Evolutionary conservation across 2,888 invertebrate species (phyloP).

Genomic region (Urechis unicinctus): DNA sequence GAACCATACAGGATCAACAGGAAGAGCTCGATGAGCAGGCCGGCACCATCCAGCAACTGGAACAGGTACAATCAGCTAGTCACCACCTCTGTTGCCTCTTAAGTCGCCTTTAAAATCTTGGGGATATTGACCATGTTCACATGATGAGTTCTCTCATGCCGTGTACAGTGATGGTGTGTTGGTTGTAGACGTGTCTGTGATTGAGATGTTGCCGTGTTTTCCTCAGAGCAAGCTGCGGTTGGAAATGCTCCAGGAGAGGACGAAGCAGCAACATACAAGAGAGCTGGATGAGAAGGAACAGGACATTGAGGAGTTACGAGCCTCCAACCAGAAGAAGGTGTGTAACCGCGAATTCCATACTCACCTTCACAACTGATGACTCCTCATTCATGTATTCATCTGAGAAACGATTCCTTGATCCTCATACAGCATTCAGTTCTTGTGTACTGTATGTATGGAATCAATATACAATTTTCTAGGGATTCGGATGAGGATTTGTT

Average conservation of each 20-base stretch:
- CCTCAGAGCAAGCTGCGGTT: slow-evolving; percentile 72
- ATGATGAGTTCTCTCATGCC: not conserved
- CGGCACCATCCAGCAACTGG: slow-evolving; percentile 80
- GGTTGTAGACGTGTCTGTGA: not conserved
- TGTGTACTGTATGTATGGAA: too few relatives aligned
- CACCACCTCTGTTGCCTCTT: not conserved
- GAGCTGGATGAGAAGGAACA: slow-evolving; percentile 87
- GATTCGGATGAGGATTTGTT: not conserved
- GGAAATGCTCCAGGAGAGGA: slow-evolving; percentile 88
- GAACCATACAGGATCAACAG: slow-evolving; percentile 69
- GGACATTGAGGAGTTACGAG: slow-evolving; percentile 85
- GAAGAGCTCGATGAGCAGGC: slow-evolving; percentile 94
- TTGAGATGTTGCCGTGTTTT: not conserved
- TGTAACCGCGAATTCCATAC: not conserved
- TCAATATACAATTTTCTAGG: too few relatives aligned
- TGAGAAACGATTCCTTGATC: not conserved
- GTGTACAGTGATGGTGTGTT: not conserved
- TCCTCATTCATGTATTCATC: not conserved
- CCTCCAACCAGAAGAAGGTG: slow-evolving; percentile 52
- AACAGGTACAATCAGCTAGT: slow-evolving; percentile 66
- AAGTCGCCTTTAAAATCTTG: too few relatives aligned
- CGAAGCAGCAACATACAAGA: slow-evolving; percentile 80
- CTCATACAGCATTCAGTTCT: not conserved
- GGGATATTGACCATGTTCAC: not conserved
- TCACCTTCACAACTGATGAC: too few relatives aligned